These are phyloP conservation scores for Sphecodes monilicornis DNA, from an alignment of 2,888 invertebrate species.

Conservation along the genomic window DNA sequence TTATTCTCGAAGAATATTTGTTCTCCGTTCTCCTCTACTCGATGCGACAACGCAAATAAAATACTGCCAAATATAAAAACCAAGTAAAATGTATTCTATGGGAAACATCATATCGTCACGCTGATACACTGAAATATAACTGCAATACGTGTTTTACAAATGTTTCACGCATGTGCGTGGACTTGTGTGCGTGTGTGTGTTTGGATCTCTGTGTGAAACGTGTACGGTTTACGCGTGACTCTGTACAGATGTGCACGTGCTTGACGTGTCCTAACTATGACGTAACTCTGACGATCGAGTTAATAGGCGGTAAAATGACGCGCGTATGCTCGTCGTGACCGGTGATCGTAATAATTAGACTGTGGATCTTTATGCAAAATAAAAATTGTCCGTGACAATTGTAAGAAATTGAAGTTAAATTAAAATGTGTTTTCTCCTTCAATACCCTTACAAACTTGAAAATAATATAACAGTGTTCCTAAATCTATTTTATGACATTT, in stretches of 20 bases:
- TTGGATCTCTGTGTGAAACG: constrained; percentile 60
- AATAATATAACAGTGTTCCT: not conserved
- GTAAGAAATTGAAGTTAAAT: not conserved
- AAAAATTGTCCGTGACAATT: not conserved
- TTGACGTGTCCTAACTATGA: too few species aligned
- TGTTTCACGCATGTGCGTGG: constrained; percentile 69
- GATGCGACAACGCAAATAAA: constrained; percentile 70
- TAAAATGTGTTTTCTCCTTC: not conserved
- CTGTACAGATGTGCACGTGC: constrained; percentile 1
- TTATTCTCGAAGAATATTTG: constrained; percentile 2
- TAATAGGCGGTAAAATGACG: constrained; percentile 78
- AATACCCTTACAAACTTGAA: not conserved
- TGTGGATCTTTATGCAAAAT: not conserved
- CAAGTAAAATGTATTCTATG: constrained; percentile 84
- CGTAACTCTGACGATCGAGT: constrained; percentile 75
- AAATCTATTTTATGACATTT: not conserved
- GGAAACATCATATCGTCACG: constrained; percentile 84
- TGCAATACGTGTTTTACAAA: constrained; percentile 79
- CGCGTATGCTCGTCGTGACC: constrained; percentile 73
- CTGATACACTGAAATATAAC: constrained; percentile 84
- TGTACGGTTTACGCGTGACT: not conserved
- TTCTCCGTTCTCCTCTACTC: constrained; percentile 7
- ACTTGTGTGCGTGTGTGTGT: constrained; percentile 76
- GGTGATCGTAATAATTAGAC: constrained; percentile 27
- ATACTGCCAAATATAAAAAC: constrained; percentile 82